Evolutionary conservation across 1,140 invertebrate genomes (phyloP).

Genomic region (Phthorimaea operculella): DNA sequence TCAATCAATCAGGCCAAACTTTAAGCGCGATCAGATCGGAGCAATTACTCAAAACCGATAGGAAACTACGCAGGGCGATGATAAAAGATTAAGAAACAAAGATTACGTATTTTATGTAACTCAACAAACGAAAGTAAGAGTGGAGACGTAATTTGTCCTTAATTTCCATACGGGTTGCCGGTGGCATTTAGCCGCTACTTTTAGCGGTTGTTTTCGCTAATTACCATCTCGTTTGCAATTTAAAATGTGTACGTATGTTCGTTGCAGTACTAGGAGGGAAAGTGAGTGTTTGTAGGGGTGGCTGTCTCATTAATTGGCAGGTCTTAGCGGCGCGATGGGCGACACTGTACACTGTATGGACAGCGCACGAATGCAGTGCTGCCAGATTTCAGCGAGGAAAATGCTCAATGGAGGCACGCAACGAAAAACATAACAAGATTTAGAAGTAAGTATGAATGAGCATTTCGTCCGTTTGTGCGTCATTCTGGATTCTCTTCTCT

Average conservation of each 20-base stretch:
- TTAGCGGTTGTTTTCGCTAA: conserved; percentile 61
- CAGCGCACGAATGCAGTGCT: not conserved
- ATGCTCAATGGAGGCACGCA: too few species aligned
- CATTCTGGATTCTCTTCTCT: too few species aligned
- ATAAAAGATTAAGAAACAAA: conserved; percentile 55
- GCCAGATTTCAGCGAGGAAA: not conserved
- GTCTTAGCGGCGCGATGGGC: conserved; percentile 25
- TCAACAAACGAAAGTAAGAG: conserved; percentile 59
- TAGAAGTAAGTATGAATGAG: too few species aligned
- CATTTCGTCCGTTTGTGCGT: too few species aligned
- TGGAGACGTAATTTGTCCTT: conserved; percentile 62
- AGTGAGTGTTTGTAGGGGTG: conserved; percentile 38
- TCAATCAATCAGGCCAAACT: conserved; percentile 24
- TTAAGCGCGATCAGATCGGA: conserved; percentile 12
- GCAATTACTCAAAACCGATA: conserved; percentile 6
- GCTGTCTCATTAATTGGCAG: conserved; percentile 49
- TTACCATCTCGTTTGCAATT: conserved; percentile 67
- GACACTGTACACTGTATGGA: not conserved
- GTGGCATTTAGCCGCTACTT: conserved; percentile 54
- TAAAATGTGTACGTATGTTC: conserved; percentile 40
- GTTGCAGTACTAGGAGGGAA: conserved; percentile 37
- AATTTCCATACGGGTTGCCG: conserved; percentile 58
- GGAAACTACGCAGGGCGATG: conserved; percentile 14
- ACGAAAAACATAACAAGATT: too few species aligned
- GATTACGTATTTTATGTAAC: conserved; percentile 54